phyloP scores from a whole-genome alignment of 2,797 vertebrate genomes.

The Harpagifer antarcticus region DNA sequence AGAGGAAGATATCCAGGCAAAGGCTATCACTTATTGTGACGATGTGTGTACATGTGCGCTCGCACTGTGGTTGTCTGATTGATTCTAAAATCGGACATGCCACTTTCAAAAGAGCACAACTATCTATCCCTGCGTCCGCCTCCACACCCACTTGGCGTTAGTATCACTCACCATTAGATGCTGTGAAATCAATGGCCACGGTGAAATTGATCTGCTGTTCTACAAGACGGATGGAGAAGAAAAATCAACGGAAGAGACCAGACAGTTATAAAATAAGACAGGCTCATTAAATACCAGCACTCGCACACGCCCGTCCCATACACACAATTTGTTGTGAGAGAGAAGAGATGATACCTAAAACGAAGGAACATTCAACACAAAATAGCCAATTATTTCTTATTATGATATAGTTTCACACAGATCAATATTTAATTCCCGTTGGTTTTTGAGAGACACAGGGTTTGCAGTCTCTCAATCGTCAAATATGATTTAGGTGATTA shows the following conservation, averaged over 20 bases:
- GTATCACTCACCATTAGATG: constrained; percentile 94
- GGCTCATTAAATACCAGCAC: constrained; percentile 38
- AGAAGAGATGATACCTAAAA: constrained; percentile 11
- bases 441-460: constrained; percentile 7
- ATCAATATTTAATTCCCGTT: constrained; percentile 20
- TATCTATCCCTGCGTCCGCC: constrained; percentile 38
- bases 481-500: constrained; percentile 38
- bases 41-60: constrained; percentile 21
- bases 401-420: not conserved
- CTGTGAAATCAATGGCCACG: constrained; percentile 97
- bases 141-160: constrained; percentile 23
- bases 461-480: constrained; percentile 10
- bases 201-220: constrained; percentile 99
- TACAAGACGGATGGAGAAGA: constrained; percentile 64
- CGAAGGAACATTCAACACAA: not conserved
- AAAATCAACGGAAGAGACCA: constrained; percentile 47
- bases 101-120: constrained; percentile 53
- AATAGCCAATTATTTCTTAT: not conserved
- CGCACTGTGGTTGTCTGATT: constrained; percentile 31
- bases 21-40: constrained; percentile 21
- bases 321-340: constrained; percentile 6
- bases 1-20: constrained; percentile 10
- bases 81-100: constrained; percentile 50
- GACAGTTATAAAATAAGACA: constrained; percentile 35
- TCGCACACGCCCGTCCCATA: not conserved